phyloP scores from a whole-genome alignment of 2,797 vertebrate species.

The Gorsachius magnificus region DNA sequence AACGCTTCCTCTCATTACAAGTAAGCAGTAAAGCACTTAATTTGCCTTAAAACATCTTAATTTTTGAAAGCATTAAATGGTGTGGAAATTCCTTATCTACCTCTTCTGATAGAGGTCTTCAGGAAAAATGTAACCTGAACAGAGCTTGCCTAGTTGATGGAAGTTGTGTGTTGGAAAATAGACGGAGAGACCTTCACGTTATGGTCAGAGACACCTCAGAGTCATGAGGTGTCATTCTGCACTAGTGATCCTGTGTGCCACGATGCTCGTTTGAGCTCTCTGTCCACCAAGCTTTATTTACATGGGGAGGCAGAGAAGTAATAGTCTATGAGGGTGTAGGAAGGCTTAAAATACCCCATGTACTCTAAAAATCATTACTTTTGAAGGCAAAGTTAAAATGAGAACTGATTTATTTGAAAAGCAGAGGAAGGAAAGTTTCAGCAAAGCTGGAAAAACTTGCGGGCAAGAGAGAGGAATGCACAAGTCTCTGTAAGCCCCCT shows the following conservation, averaged over 20 bases:
- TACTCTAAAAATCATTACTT: neutral
- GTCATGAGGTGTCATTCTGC: neutral
- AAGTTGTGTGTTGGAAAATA: neutral
- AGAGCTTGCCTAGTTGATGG: neutral
- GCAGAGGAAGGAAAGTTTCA: neutral
- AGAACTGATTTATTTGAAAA: neutral
- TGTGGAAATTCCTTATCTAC: neutral
- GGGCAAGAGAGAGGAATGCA: too few species aligned
- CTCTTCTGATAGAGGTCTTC: neutral
- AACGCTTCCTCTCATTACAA: neutral
- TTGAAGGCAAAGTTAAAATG: neutral
- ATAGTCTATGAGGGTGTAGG: neutral
- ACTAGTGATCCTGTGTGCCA: neutral
- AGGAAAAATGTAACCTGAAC: neutral
- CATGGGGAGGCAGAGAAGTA: neutral
- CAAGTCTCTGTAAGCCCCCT: neutral
- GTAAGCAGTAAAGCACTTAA: neutral
- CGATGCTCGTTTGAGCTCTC: neutral
- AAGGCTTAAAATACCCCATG: neutral
- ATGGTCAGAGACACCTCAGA: neutral
- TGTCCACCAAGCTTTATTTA: neutral
- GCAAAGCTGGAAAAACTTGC: neutral
- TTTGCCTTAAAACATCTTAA: neutral
- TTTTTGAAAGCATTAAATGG: neutral
- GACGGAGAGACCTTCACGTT: neutral